Evolutionary conservation across 2,113 vertebrate species (phyloP), one percentile per base, ranked within the genome.

Genomic region (Oryctolagus cuniculus): DNA sequence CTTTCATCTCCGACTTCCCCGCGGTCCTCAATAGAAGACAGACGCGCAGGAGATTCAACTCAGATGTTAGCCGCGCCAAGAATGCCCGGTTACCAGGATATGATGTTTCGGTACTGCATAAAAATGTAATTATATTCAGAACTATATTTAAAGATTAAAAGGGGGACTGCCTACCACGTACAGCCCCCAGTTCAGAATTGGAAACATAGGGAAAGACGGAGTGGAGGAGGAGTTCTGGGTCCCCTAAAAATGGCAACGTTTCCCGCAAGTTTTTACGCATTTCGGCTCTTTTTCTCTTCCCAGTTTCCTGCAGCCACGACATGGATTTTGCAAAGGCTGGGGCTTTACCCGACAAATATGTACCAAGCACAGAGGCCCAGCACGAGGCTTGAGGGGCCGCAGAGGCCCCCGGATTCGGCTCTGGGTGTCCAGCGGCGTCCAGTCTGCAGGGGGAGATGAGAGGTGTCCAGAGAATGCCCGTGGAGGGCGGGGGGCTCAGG

Each of bases 121-220:
- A 95, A 97, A 97, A 96, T 96, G 94, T 97, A 96, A 97, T 97
- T 97, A 95, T 97, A 89, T 96, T 97, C 96, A 97, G 97, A 91
- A 96, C 96, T 96, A 91, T 96, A 97, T 96, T 97, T 95, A 96
- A 96, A 97, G 97, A 97, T 97, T 97, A 96, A 97, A 97, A 96
- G 95, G 94, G 94, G 95, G 94, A 89, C 97, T 97, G 97, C 97
- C 96, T 96, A 92, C 97, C 96, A 95, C 96, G 96, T 95, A 96
- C 94, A 96, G 97, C 96, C 96, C 95, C 95, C 44, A 87, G 95
- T 83, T 97, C 94, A 67, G 97, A 97, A 97, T 97, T 96, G 94
- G 96, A 96, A 97, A 97, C 97, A 97, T 97, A 97, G 95, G 44
- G 15, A 87, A 81, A 92, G 74, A 90, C 93, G 2, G 94, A 64